Evolutionary conservation across 2,888 invertebrate genomes (phyloP), one percentile per base, ranked within the genome.

Genomic region (Drosophila longiperda): DNA sequence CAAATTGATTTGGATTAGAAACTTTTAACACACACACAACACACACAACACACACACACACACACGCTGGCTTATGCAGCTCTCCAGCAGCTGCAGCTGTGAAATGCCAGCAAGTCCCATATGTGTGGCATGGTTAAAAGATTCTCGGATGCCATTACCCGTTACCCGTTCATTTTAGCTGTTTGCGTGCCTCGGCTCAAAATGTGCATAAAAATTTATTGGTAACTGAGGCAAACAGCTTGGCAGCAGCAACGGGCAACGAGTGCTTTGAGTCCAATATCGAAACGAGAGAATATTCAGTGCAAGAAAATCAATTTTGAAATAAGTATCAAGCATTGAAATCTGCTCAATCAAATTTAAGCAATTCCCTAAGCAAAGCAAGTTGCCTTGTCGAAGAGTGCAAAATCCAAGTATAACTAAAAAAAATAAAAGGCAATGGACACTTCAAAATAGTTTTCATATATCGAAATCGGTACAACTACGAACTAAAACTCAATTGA

Each of bases 1-100:
- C 90, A 91, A 91, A 91, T 91, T 91, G 91, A 91, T 92, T 91
- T 91, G 91, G 91, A 91, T 91, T 92, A 89, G 91, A 86, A 87
- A 87, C 83, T 86, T 86, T 81, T 75, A 86, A 81, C 69, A 74
- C 79, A 61, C 54, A 45, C 45, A 23, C 15, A 23, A 15, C 45
- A 78, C 69, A 74, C 75, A 60, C 49, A 73, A 26, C 26, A 48
- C 61, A 63, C 23, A 50, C 20, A 33, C n/a, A 17, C 38, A 29
- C 49, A 66, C 29, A 55, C 36, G 32, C 45, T 34, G 32, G 26
- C 52, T 40, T 34, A 58, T 29, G 29, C 29, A 42, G 50, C 29
- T 33, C 29, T 33, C 32, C 1, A 34, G 34, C 34, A 34, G 26
- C 49, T 33, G 17, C 15, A 42, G 55, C 49, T 52, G 54, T 20